Percentiles rank a stretch among this genome's conserved stretches.
Conservation (phyloP, 2,113 vertebrate genomes). For the Typhlomys cinereus region DNA sequence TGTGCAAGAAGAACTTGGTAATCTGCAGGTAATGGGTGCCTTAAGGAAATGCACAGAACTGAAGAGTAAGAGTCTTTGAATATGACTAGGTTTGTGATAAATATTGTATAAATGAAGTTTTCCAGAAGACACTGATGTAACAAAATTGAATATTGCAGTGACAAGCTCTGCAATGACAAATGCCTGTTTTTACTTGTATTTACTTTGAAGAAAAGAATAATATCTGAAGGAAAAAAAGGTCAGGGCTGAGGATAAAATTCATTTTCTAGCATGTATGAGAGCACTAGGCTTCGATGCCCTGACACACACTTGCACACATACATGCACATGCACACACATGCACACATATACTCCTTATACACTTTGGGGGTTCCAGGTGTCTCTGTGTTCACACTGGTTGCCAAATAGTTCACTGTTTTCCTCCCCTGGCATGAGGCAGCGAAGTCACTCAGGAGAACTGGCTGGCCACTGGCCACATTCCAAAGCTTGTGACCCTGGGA, state of each 20-base stretch:
- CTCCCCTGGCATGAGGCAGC: neutral
- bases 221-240: neutral
- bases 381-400: neutral
- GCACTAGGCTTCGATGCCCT: neutral
- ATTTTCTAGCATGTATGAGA: neutral
- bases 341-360: neutral
- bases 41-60: neutral
- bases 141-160: neutral
- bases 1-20: neutral
- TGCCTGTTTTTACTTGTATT: neutral
- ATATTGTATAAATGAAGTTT: neutral
- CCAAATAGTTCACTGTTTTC: neutral
- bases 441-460: neutral
- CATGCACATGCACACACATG: neutral
- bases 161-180: neutral
- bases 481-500: neutral
- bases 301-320: neutral
- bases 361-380: neutral
- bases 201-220: constrained; percentile 4
- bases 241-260: neutral
- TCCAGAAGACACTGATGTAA: neutral
- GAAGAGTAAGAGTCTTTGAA: neutral
- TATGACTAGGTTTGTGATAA: neutral
- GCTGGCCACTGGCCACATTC: neutral
- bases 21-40: neutral